Conservation (phyloP, 2,888 invertebrate genomes). For the Buathra laborator region DNA sequence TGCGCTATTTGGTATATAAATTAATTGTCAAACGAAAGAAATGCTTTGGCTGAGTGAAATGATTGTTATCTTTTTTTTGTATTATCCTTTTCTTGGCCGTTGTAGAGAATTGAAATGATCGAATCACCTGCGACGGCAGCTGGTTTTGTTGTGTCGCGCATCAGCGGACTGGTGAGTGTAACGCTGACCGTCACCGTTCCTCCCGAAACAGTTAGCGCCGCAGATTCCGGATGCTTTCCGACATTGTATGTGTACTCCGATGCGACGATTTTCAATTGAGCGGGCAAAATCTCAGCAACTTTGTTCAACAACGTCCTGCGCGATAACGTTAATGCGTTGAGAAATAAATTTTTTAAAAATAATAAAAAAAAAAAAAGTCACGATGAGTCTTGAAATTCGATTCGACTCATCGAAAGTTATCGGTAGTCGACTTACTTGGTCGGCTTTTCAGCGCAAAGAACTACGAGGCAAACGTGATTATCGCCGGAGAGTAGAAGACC, state of each 20-base stretch:
- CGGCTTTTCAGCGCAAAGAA: slow-evolving; percentile 97
- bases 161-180: slow-evolving; percentile 96
- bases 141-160: slow-evolving; percentile 90
- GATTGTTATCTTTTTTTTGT: slow-evolving; percentile 44
- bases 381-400: background rate
- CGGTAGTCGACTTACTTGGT: slow-evolving; percentile 86
- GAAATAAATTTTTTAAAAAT: background rate
- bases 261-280: slow-evolving; percentile 91
- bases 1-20: slow-evolving; percentile 34
- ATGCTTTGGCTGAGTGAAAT: slow-evolving; percentile 28
- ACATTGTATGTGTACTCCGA: slow-evolving; percentile 93
- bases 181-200: slow-evolving; percentile 93
- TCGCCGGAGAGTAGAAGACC: slow-evolving; percentile 96
- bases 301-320: slow-evolving; percentile 91
- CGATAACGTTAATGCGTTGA: background rate
- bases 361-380: background rate
- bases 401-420: background rate
- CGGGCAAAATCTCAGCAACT: slow-evolving; percentile 94
- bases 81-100: slow-evolving; percentile 85
- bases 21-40: slow-evolving; percentile 41
- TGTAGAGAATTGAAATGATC: slow-evolving; percentile 72
- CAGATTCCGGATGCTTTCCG: slow-evolving; percentile 93
- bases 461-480: slow-evolving; percentile 95
- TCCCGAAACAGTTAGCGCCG: slow-evolving; percentile 94
- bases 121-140: slow-evolving; percentile 81